Conservation (phyloP, 1,140 invertebrate genomes). For the Drosophila mayri region DNA sequence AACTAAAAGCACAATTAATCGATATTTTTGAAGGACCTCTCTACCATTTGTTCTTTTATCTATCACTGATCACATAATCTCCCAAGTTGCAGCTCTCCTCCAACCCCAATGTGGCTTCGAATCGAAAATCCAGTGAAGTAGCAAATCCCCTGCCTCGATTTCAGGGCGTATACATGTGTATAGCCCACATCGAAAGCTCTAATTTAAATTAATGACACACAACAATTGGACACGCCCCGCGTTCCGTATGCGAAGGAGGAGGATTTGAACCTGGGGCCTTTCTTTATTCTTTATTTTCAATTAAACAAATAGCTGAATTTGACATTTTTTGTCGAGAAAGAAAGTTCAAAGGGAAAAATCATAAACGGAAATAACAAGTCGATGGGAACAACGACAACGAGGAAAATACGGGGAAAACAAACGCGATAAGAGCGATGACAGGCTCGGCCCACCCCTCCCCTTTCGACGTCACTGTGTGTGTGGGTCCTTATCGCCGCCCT, state of each 20-base stretch:
- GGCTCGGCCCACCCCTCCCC: neutral
- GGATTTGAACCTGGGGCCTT: neutral
- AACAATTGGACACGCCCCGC: slow-evolving; percentile 66
- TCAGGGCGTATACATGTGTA: neutral
- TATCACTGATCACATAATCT: slow-evolving; percentile 39
- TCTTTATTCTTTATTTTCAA: slow-evolving; percentile 63
- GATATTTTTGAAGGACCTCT: neutral
- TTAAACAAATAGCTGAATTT: slow-evolving; percentile 83
- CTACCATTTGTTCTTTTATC: slow-evolving; percentile 34
- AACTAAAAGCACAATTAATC: neutral
- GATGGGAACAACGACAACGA: slow-evolving; percentile 5
- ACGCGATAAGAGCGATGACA: slow-evolving; percentile 65
- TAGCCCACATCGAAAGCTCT: slow-evolving; percentile 28
- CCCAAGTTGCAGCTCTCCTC: slow-evolving; percentile 6
- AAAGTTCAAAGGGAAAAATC: slow-evolving; percentile 74
- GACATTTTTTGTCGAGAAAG: slow-evolving; percentile 64
- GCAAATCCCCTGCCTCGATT: slow-evolving; percentile 30
- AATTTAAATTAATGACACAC: slow-evolving; percentile 78
- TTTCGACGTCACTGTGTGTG: slow-evolving; percentile 23
- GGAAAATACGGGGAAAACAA: slow-evolving; percentile 20
- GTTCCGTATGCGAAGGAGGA: neutral
- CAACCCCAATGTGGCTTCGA: neutral
- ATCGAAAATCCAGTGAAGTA: slow-evolving; percentile 42
- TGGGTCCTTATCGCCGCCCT: slow-evolving; percentile 63
- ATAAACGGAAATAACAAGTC: slow-evolving; percentile 72